Conservation (phyloP, 2,797 vertebrate species). For the Scyliorhinus canicula region DNA sequence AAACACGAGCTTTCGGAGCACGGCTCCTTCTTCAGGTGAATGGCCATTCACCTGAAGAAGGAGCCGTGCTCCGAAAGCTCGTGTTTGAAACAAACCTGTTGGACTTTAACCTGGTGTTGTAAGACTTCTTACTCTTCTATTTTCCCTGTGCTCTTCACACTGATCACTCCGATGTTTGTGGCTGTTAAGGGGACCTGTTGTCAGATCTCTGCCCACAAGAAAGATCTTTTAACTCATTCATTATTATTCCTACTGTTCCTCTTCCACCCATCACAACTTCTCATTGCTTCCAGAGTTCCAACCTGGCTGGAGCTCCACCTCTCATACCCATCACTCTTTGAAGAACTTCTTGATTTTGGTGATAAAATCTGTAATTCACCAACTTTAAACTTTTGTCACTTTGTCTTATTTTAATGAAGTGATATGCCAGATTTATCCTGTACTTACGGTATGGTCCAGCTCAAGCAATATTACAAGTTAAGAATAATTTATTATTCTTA, state of each 20-base stretch:
- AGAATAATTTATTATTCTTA: background rate
- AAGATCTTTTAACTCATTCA: background rate
- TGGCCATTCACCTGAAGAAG: too few relatives aligned
- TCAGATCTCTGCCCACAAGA: background rate
- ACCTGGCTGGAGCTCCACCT: background rate
- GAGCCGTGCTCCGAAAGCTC: too few relatives aligned
- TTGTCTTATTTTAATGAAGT: background rate
- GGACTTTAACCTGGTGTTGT: too few relatives aligned
- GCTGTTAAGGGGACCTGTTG: background rate
- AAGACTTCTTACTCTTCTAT: too few relatives aligned
- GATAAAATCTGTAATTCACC: background rate
- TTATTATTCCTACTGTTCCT: background rate
- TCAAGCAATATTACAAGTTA: background rate
- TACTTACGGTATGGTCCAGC: background rate
- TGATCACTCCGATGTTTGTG: background rate
- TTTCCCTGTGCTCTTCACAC: background rate
- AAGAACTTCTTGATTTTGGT: background rate
- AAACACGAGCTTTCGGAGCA: too few relatives aligned
- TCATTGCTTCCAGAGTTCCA: background rate
- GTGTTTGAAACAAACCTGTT: too few relatives aligned
- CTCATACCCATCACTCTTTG: background rate
- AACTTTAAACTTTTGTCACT: background rate
- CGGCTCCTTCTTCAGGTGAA: too few relatives aligned
- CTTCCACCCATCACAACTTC: background rate
- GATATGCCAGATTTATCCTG: background rate